These are phyloP conservation scores for Coenonympha arcania DNA, from an alignment of 2,888 invertebrate species.

Conservation along the genomic window DNA sequence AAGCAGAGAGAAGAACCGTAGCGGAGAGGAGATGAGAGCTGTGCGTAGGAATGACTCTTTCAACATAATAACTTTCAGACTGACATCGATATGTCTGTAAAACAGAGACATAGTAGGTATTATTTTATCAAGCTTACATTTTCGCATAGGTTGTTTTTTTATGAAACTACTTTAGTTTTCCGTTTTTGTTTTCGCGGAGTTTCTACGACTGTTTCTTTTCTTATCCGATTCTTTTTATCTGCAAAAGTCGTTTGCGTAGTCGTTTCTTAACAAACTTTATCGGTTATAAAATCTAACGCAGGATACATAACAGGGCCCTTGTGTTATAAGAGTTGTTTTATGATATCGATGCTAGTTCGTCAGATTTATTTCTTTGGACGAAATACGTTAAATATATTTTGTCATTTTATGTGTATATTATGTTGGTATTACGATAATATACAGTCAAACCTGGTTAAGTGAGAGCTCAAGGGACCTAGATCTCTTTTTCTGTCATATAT, in stretches of 20 bases:
- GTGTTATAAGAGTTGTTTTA: conserved; percentile 5
- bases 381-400: background rate
- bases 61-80: background rate
- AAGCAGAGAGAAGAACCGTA: too few species aligned
- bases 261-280: conserved; percentile 10
- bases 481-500: too few species aligned
- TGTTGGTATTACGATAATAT: too few species aligned
- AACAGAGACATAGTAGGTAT: background rate
- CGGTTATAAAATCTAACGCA: conserved; percentile 16
- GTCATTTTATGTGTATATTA: background rate
- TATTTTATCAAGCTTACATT: conserved; percentile 4
- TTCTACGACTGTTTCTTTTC: conserved; percentile 10
- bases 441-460: too few species aligned
- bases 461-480: too few species aligned
- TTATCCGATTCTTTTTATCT: conserved; percentile 13
- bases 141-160: conserved; percentile 2
- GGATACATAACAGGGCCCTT: conserved; percentile 2
- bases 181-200: conserved; percentile 16
- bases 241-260: conserved; percentile 9
- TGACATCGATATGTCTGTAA: background rate
- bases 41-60: too few species aligned
- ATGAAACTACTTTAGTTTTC: conserved; percentile 8
- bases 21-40: too few species aligned
- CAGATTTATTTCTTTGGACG: background rate
- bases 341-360: conserved; percentile 5